Base-by-base conservation (phyloP, 2,888 invertebrate genomes). In the Neoscelio sp. region DNA sequence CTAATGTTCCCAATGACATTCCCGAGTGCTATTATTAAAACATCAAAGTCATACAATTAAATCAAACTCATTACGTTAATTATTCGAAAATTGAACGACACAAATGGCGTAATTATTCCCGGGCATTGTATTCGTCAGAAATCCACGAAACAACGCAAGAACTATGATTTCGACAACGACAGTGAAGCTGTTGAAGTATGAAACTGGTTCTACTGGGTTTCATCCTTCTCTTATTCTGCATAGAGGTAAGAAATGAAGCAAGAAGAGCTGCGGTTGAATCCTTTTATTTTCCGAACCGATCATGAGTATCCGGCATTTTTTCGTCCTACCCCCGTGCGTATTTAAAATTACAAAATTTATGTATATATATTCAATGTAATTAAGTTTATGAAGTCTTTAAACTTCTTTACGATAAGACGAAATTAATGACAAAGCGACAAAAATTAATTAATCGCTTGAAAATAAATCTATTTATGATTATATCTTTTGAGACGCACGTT, bases 161-260 rank as follows among this genome's bases (percentile, higher is more conserved):
- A 33, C 62, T 38, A 40, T 64, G 75, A 71, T 71, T 79, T 79
- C 52, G 79, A 75, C 70, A 71, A 78, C 64, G 74, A 78, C 74
- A 78, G 78, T 74, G 74, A 78, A 78, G 58, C 60, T 64, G 68
- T 58, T 74, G 48, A 60, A 58, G 70, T 70, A 46, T 74, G 58
- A 78, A 78, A 79, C 79, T 75, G 64, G 79, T 75, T 79, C 46
- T 68, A 50, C 65, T 44, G 18, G 35, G 15, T 70, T 54, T 65
- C 44, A 50, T 70, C 60, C 30, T 62, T 30, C 48, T 78, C 68
- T 71, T 50, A 46, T 68, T 73, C 48, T 62, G 48, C 50, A 67
- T 40, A 40, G 38, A 20, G 50, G 50, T 52, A 67, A 78, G 48
- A 73, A 78, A 58, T 60, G 52, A 70, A 65, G 70, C 58, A 78